phyloP scores from a whole-genome alignment of 2,113 vertebrate genomes.

The Gorsachius goisagi region DNA sequence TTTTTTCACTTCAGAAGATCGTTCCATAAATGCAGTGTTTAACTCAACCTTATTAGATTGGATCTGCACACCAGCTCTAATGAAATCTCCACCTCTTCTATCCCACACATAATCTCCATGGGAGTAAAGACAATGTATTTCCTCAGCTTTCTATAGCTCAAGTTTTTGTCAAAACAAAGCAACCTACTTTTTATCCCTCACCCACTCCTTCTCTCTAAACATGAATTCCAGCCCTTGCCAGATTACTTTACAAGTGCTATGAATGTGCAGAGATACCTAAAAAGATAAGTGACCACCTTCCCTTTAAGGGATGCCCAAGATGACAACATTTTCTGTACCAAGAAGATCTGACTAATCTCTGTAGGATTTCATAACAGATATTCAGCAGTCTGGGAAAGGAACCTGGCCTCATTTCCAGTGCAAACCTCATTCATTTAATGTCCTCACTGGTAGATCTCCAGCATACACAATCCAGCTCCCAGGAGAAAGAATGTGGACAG shows the following conservation, averaged over 20 bases:
- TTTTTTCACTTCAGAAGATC: background rate
- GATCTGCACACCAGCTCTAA: background rate
- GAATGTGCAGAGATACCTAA: constrained; percentile 24
- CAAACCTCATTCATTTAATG: background rate
- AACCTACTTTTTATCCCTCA: background rate
- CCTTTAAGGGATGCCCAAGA: background rate
- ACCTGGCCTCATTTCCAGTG: constrained; percentile 20
- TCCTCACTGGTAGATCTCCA: background rate
- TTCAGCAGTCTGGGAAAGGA: constrained; percentile 26
- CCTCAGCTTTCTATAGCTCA: background rate
- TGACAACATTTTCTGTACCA: background rate
- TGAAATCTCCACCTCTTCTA: background rate
- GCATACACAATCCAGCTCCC: background rate
- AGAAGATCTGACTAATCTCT: constrained; percentile 29
- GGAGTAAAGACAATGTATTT: background rate
- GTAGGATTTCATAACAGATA: constrained; percentile 21
- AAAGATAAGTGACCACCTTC: constrained; percentile 42
- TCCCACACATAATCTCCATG: background rate
- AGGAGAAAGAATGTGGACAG: background rate
- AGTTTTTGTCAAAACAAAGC: background rate
- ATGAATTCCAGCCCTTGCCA: background rate
- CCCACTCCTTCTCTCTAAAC: background rate
- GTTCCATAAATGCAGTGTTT: background rate
- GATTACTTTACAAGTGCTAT: background rate
- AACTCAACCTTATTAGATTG: background rate